phyloP scores from a whole-genome alignment of 2,888 invertebrate species.

The Drosophila atroscutellata region DNA sequence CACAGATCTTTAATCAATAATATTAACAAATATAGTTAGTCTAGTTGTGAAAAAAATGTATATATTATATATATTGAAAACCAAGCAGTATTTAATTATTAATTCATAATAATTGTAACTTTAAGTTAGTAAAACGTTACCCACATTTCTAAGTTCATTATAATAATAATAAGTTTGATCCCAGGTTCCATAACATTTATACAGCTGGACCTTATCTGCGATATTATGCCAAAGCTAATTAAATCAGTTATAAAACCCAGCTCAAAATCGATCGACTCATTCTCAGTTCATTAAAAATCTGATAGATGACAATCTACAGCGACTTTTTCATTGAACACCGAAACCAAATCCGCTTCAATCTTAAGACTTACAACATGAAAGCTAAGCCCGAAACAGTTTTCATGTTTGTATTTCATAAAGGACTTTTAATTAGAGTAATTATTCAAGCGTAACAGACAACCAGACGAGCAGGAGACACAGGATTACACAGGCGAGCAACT shows the following conservation, averaged over 20 bases:
- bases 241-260: constrained; percentile 9
- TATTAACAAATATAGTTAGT: background rate
- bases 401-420: constrained; percentile 18
- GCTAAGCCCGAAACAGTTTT: constrained; percentile 50
- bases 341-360: constrained; percentile 60
- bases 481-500: constrained; percentile 35
- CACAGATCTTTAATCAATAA: constrained; percentile 1
- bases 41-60: too few relatives aligned
- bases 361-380: constrained; percentile 54
- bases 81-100: background rate
- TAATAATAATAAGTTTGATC: background rate
- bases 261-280: constrained; percentile 21
- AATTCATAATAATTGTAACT: background rate
- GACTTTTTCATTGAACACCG: constrained; percentile 23
- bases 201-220: background rate
- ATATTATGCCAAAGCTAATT: constrained; percentile 23
- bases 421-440: constrained; percentile 77
- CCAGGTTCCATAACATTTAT: constrained; percentile 7
- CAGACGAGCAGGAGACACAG: constrained; percentile 26
- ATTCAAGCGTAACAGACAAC: constrained; percentile 66
- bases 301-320: constrained; percentile 24
- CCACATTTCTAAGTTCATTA: background rate
- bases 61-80: too few relatives aligned
- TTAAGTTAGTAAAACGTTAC: background rate
- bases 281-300: constrained; percentile 34